Percentiles rank a stretch among this genome's conserved stretches.
Conservation (phyloP, 2,888 invertebrate genomes). For the Carterocephalus palaemon region DNA sequence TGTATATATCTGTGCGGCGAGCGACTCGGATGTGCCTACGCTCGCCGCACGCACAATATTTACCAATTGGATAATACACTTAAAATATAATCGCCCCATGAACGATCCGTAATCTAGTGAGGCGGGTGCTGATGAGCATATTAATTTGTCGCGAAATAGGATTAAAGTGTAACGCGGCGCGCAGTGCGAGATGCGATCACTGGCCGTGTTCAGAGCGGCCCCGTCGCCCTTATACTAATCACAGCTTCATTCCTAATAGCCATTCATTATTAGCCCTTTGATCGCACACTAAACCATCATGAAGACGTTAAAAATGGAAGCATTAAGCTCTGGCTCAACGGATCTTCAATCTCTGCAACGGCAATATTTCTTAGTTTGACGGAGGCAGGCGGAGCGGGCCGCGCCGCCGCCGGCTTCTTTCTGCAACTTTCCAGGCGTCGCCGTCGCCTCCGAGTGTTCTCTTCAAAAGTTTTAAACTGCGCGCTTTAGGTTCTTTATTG, state of each 20-base stretch:
- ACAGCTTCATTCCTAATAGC: no score
- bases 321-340: slow-evolving; percentile 7
- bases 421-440: slow-evolving; percentile 63
- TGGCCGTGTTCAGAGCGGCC: slow-evolving; percentile 47
- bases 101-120: slow-evolving; percentile 75
- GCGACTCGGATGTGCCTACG: slow-evolving; percentile 59
- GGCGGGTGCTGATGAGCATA: slow-evolving; percentile 77
- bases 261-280: slow-evolving; percentile 37
- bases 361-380: slow-evolving; percentile 73
- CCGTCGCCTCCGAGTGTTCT: slow-evolving; percentile 52
- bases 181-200: slow-evolving; percentile 52
- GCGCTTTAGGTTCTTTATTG: slow-evolving; percentile 73
- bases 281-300: no score
- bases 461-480: slow-evolving; percentile 69
- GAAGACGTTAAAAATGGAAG: no score
- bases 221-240: slow-evolving; percentile 47
- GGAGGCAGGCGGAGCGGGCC: slow-evolving; percentile 51
- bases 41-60: slow-evolving; percentile 77
- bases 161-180: slow-evolving; percentile 54
- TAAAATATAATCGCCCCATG: slow-evolving; percentile 80
- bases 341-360: slow-evolving; percentile 37
- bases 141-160: slow-evolving; percentile 76
- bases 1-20: slow-evolving; percentile 51
- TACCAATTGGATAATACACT: slow-evolving; percentile 83
- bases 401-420: slow-evolving; percentile 53